These are phyloP conservation scores for Agapostemon virescens DNA, from an alignment of 2,888 invertebrate genomes.

Conservation along the genomic window DNA sequence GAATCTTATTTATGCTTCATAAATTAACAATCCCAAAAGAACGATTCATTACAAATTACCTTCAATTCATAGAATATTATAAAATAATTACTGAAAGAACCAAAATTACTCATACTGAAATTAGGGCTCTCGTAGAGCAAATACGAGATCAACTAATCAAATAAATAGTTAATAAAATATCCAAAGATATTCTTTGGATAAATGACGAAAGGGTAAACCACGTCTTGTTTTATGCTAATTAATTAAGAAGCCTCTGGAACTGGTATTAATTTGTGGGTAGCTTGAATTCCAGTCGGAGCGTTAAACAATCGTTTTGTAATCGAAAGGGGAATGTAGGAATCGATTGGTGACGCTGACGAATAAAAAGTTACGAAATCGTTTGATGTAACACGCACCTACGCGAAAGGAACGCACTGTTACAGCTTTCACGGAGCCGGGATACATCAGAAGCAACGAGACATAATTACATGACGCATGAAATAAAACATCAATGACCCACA, in stretches of 20 bases:
- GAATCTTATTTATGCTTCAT: too few species aligned
- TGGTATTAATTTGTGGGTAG: neutral
- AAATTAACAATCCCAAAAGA: too few species aligned
- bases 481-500: constrained; percentile 55
- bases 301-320: neutral
- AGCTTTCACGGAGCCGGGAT: constrained; percentile 25
- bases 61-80: too few species aligned
- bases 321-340: neutral
- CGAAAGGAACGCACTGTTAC: constrained; percentile 33
- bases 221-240: too few species aligned
- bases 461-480: constrained; percentile 32
- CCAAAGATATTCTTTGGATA: too few species aligned
- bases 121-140: too few species aligned
- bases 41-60: too few species aligned
- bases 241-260: neutral
- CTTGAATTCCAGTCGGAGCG: neutral
- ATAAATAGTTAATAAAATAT: too few species aligned
- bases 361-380: constrained; percentile 13
- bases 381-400: constrained; percentile 27
- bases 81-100: too few species aligned
- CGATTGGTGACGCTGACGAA: neutral
- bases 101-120: too few species aligned
- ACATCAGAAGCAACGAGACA: constrained; percentile 38
- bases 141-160: too few species aligned
- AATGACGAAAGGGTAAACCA: too few species aligned